These are phyloP conservation scores for Trogon surrucura DNA, from an alignment of 2,113 vertebrate genomes.

Conservation along the genomic window DNA sequence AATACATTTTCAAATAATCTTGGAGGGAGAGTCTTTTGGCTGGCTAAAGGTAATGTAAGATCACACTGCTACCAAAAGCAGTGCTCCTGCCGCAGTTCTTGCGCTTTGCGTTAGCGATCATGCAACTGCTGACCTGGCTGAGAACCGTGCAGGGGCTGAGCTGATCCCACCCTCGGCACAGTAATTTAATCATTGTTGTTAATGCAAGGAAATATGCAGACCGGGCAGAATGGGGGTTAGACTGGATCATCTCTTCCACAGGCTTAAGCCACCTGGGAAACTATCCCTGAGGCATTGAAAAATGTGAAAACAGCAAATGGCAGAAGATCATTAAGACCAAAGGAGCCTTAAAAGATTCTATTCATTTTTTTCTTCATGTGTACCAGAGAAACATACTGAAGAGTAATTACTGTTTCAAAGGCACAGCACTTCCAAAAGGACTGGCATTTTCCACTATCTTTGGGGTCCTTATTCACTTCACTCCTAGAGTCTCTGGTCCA, in stretches of 20 bases:
- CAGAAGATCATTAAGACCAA: neutral
- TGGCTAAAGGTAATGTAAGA: neutral
- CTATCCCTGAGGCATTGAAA: neutral
- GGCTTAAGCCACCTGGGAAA: neutral
- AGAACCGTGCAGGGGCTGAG: neutral
- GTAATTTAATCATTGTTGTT: neutral
- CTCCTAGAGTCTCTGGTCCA: neutral
- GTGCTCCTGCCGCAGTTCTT: neutral
- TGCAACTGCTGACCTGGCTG: neutral
- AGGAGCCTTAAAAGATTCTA: neutral
- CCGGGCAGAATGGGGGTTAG: neutral
- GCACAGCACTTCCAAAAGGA: neutral
- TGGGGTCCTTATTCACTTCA: neutral
- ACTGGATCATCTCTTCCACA: neutral
- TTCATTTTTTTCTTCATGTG: neutral
- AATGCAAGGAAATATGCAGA: neutral
- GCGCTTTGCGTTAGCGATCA: neutral
- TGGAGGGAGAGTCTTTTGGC: neutral
- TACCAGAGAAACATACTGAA: neutral
- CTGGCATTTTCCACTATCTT: neutral
- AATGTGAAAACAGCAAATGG: neutral
- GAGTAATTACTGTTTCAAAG: neutral
- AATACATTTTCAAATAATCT: neutral
- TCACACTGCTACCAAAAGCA: neutral
- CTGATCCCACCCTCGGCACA: rapidly evolving